Conservation (phyloP, 92 coral and sea anemone genomes). For the Montipora capitata region DNA sequence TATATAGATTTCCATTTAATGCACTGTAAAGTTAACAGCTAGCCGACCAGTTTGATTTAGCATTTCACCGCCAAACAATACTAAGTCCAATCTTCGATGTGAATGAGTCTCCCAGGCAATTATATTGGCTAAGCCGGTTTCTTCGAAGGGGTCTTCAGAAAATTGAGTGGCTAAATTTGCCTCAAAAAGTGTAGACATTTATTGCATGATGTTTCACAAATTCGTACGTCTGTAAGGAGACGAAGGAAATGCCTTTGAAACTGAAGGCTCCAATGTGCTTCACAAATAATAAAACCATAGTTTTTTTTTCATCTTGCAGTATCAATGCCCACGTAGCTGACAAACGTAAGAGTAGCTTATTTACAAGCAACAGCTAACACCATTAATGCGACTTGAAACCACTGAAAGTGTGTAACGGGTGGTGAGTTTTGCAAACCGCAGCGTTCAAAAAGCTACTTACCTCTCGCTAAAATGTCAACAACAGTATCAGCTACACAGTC, state of each 20-base stretch:
- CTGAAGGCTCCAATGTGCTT: too few species aligned
- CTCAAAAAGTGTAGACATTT: too few species aligned
- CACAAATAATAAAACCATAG: too few species aligned
- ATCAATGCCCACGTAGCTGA: neutral
- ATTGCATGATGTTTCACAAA: too few species aligned
- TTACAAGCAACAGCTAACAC: neutral
- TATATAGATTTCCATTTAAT: neutral
- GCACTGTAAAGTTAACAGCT: neutral
- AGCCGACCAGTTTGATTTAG: neutral
- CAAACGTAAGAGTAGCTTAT: neutral
- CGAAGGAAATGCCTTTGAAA: too few species aligned
- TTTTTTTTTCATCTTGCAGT: neutral
- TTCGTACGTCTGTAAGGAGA: too few species aligned
- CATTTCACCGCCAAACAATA: too few species aligned
- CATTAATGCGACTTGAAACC: neutral
- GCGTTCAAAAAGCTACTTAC: neutral
- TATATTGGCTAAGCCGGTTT: neutral
- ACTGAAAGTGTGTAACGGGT: neutral
- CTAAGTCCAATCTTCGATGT: neutral
- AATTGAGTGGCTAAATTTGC: too few species aligned
- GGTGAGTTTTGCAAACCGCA: neutral
- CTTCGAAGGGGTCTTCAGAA: neutral
- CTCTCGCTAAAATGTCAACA: conserved; percentile 8
- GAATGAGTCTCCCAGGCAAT: neutral
- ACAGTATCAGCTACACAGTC: neutral